Conservation (phyloP, 2,888 invertebrate species). For the Sabatieria punctata region DNA sequence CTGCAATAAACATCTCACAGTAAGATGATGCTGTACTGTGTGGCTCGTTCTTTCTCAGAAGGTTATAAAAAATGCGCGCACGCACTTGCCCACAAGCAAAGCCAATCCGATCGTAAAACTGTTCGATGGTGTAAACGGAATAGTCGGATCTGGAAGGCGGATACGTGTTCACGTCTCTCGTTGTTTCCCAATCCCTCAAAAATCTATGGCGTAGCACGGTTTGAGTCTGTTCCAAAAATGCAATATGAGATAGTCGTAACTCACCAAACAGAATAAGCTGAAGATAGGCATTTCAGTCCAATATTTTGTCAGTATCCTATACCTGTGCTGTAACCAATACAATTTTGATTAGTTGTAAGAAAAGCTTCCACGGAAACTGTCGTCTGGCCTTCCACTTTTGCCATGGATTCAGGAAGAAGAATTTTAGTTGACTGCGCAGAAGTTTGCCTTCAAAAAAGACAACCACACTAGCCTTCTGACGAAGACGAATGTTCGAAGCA, state of each 20-base stretch:
- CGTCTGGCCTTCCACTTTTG: too few relatives aligned
- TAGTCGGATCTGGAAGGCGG: conserved; percentile 76
- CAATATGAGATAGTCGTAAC: conserved; percentile 47
- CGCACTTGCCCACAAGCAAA: too few relatives aligned
- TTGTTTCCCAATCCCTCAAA: conserved; percentile 58
- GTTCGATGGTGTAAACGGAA: conserved; percentile 64
- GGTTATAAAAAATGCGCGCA: too few relatives aligned
- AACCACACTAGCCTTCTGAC: too few relatives aligned
- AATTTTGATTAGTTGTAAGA: conserved; percentile 89
- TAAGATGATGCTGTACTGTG: too few relatives aligned
- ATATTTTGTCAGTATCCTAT: too few relatives aligned
- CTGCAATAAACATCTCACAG: too few relatives aligned
- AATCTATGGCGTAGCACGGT: conserved; percentile 54
- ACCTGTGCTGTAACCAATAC: conserved; percentile 78
- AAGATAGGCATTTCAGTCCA: conserved; percentile 13
- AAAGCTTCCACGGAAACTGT: conserved; percentile 86
- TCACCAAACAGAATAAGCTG: conserved; percentile 76
- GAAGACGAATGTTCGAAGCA: too few relatives aligned
- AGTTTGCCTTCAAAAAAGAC: too few relatives aligned
- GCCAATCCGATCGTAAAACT: conserved; percentile 64
- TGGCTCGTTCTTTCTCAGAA: too few relatives aligned
- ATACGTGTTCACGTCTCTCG: conserved; percentile 68
- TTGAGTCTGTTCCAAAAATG: conserved; percentile 36
- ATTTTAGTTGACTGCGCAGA: too few relatives aligned
- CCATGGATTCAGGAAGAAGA: too few relatives aligned